These are phyloP conservation scores for Marmota flaviventris DNA, from an alignment of 2,113 vertebrate genomes.

Conservation along the genomic window DNA sequence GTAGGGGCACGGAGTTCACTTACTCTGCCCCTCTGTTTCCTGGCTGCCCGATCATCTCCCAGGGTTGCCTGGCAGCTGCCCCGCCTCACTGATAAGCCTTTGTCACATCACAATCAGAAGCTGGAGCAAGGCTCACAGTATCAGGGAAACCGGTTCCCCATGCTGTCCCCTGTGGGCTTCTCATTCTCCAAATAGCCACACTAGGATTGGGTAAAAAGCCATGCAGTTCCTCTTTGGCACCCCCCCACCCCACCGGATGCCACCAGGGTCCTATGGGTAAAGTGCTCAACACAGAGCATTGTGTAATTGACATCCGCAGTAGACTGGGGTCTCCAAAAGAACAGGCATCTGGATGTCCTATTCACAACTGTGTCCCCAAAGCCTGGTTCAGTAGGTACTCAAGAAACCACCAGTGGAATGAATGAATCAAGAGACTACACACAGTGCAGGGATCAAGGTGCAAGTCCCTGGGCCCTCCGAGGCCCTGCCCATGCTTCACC, in stretches of 20 bases:
- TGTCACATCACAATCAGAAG: constrained; percentile 45
- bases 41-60: not conserved
- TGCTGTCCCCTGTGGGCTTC: not conserved
- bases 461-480: not conserved
- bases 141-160: not conserved
- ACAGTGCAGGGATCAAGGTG: not conserved
- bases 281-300: no score
- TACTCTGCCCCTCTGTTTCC: not conserved
- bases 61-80: no score
- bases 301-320: accelerated
- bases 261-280: not conserved
- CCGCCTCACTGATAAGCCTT: not conserved
- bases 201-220: not conserved
- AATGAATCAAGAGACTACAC: not conserved
- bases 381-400: not conserved
- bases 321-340: not conserved
- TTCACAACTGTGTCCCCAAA: not conserved
- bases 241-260: not conserved
- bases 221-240: not conserved
- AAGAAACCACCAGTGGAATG: not conserved
- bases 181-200: not conserved
- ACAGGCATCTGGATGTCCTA: not conserved
- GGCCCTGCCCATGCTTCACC: not conserved
- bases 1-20: not conserved
- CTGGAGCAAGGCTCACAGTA: not conserved